These are phyloP conservation scores for Indicator indicator DNA, from an alignment of 2,113 vertebrate genomes.

Conservation along the genomic window DNA sequence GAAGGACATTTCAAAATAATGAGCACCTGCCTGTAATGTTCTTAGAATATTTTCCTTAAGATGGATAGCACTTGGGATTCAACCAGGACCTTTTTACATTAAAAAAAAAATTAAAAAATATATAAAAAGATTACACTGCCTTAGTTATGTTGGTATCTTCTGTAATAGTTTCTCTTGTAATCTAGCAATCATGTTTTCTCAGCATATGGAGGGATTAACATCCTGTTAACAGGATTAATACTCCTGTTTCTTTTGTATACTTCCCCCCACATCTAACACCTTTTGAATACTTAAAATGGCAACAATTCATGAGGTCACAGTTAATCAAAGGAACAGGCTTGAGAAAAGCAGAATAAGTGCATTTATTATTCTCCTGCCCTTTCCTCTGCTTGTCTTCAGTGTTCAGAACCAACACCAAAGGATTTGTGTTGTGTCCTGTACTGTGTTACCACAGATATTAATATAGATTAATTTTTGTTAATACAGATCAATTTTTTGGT, in stretches of 20 bases:
- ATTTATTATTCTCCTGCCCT: neutral
- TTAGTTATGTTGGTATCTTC: neutral
- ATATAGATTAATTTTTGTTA: neutral
- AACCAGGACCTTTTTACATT: neutral
- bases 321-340: neutral
- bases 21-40: neutral
- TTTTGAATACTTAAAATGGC: neutral
- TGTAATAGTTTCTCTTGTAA: constrained; percentile 19
- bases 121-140: neutral
- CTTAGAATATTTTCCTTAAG: neutral
- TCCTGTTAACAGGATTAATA: constrained; percentile 39
- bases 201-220: constrained; percentile 1
- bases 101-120: neutral
- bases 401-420: neutral
- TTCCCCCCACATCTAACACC: neutral
- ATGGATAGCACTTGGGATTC: neutral
- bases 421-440: neutral
- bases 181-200: constrained; percentile 8
- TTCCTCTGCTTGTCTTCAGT: neutral
- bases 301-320: neutral
- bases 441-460: neutral
- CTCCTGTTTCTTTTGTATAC: neutral
- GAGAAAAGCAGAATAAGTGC: neutral
- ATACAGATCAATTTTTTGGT: too few relatives aligned
- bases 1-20: neutral